These are phyloP conservation scores for Salarias fasciatus DNA, from an alignment of 2,797 vertebrate species.

Conservation along the genomic window DNA sequence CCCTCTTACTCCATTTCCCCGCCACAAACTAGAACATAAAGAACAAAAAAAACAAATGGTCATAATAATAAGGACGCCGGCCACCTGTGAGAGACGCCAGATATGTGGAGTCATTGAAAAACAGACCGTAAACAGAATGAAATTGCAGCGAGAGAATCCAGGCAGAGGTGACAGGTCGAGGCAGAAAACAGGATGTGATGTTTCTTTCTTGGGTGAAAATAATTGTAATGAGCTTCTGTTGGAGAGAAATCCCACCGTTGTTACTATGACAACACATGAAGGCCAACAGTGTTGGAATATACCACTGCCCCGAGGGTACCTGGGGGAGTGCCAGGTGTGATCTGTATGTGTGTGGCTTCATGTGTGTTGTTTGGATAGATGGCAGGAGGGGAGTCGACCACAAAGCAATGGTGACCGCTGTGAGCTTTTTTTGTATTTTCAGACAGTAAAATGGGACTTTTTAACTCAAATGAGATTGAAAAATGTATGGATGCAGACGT, in stretches of 20 bases:
- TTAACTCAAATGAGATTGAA: background rate
- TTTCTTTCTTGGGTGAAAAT: slow-evolving; percentile 61
- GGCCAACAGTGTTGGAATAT: slow-evolving; percentile 77
- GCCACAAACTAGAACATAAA: too few species aligned
- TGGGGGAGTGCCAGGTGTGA: slow-evolving; percentile 65
- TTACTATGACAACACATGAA: slow-evolving; percentile 88
- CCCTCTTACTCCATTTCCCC: too few species aligned
- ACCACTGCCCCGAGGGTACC: slow-evolving; percentile 72
- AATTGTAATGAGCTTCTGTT: slow-evolving; percentile 77
- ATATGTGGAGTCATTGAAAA: too few species aligned
- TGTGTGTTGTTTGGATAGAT: slow-evolving; percentile 13
- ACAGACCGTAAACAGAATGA: too few species aligned
- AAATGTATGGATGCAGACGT: background rate
- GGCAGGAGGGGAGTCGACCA: slow-evolving; percentile 23
- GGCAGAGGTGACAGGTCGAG: slow-evolving; percentile 21
- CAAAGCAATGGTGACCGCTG: slow-evolving; percentile 21
- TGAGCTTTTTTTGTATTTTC: slow-evolving; percentile 2
- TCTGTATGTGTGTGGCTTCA: slow-evolving; percentile 19
- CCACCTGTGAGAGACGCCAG: too few species aligned
- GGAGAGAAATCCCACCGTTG: slow-evolving; percentile 77
- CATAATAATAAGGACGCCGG: too few species aligned
- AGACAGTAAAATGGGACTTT: background rate
- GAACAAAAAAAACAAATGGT: too few species aligned
- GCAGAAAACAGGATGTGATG: slow-evolving; percentile 29
- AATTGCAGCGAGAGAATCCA: background rate